Percentiles rank a stretch among this genome's conserved stretches.
Conservation (phyloP, 2,888 invertebrate species). For the Gisinianus flammeolus region DNA sequence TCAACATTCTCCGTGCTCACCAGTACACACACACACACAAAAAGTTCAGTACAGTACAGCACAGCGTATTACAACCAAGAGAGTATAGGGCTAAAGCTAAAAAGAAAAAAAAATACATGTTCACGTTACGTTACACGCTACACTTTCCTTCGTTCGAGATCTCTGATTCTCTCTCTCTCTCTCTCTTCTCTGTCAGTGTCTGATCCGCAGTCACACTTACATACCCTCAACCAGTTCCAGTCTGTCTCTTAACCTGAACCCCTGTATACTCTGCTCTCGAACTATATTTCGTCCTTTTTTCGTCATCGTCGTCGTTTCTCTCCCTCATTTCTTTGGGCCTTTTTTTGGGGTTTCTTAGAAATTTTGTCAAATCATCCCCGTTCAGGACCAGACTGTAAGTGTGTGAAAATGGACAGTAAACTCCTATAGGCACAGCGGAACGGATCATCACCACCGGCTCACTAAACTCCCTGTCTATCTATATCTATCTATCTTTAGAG, state of each 20-base stretch:
- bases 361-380: no score
- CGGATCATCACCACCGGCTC: neutral
- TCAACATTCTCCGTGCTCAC: slow-evolving; percentile 42
- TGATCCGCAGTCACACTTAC: neutral
- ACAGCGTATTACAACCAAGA: neutral
- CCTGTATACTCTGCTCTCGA: neutral
- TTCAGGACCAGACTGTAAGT: neutral
- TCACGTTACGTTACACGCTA: slow-evolving; percentile 17
- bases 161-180: slow-evolving; percentile 20
- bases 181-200: neutral
- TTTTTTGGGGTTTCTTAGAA: no score
- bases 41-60: neutral
- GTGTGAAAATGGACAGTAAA: neutral
- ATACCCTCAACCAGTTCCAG: slow-evolving; percentile 25
- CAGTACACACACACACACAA: neutral
- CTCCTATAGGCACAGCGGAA: neutral
- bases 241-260: slow-evolving; percentile 19
- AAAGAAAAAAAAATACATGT: neutral
- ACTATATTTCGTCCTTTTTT: neutral
- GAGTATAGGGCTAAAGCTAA: no score
- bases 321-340: no score
- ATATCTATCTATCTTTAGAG: neutral
- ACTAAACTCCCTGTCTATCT: neutral
- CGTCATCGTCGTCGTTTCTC: neutral
- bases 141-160: neutral